Evolutionary conservation across 2,888 invertebrate species (phyloP).

Genomic region (Psylliodes chrysocephalus): DNA sequence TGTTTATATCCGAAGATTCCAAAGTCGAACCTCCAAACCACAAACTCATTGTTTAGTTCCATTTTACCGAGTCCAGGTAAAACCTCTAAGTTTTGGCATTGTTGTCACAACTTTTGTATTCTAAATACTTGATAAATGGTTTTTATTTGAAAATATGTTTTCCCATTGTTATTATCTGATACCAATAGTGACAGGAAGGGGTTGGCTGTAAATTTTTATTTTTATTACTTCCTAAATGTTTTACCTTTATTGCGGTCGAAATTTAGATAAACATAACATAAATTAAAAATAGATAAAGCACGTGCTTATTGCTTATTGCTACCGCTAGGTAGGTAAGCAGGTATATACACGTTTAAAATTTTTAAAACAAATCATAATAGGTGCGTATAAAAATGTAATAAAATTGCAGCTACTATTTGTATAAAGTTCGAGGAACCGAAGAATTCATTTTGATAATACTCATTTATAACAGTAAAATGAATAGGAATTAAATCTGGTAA

Average conservation of each 20-base stretch:
- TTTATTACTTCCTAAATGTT: conserved; percentile 16
- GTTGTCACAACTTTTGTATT: conserved; percentile 52
- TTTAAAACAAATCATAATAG: too few species aligned
- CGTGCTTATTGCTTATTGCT: conserved; percentile 8
- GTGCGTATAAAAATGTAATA: too few species aligned
- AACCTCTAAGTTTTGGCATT: conserved; percentile 50
- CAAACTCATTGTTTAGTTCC: conserved; percentile 47
- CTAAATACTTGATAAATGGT: conserved; percentile 52
- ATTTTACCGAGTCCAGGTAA: conserved; percentile 51
- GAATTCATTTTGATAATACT: too few species aligned
- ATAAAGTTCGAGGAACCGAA: too few species aligned
- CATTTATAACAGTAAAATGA: too few species aligned
- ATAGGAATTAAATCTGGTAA: too few species aligned
- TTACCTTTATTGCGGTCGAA: conserved; percentile 16
- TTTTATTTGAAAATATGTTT: conserved; percentile 42
- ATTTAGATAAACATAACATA: conserved; percentile 2
- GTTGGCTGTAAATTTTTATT: conserved; percentile 2
- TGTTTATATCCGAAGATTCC: too few species aligned
- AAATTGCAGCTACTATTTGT: too few species aligned
- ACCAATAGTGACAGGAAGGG: conserved; percentile 2
- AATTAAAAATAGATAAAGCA: conserved; percentile 10
- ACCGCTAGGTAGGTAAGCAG: not conserved
- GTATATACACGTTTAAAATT: not conserved
- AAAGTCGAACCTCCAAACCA: conserved; percentile 43
- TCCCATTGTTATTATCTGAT: conserved; percentile 14